Evolutionary conservation across 2,113 vertebrate species (phyloP).

Genomic region (Rhinichthys klamathensis): DNA sequence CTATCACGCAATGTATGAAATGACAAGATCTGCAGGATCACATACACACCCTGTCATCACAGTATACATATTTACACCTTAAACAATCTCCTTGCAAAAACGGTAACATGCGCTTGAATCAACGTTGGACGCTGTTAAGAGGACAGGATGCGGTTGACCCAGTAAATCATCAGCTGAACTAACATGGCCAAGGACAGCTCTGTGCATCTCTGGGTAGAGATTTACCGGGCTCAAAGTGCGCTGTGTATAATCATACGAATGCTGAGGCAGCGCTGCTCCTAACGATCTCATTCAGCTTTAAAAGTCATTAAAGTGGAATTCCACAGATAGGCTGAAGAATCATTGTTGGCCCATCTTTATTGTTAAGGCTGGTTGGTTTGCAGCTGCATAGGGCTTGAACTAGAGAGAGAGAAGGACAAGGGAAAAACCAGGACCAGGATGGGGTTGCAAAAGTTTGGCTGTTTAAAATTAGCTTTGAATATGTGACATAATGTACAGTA

Average conservation of each 20-base stretch:
- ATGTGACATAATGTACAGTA: neutral
- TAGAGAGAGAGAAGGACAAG: neutral
- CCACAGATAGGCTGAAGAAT: slow-evolving; percentile 53
- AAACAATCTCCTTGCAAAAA: slow-evolving; percentile 8
- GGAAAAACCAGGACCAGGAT: neutral
- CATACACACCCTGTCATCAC: neutral
- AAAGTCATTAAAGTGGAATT: slow-evolving; percentile 66
- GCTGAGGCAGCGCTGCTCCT: slow-evolving; percentile 66
- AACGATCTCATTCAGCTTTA: slow-evolving; percentile 68
- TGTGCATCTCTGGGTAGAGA: slow-evolving; percentile 57
- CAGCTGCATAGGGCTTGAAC: slow-evolving; percentile 20
- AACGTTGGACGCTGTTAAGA: slow-evolving; percentile 43
- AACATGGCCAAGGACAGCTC: slow-evolving; percentile 58
- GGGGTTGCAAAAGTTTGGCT: neutral
- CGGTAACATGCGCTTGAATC: slow-evolving; percentile 4
- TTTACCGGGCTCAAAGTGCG: slow-evolving; percentile 49
- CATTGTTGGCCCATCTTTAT: slow-evolving; percentile 61
- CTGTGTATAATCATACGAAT: slow-evolving; percentile 63
- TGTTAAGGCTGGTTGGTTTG: slow-evolving; percentile 49
- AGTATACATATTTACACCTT: neutral
- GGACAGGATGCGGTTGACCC: slow-evolving; percentile 19
- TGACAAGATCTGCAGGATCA: neutral
- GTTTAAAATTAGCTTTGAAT: neutral
- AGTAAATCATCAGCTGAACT: slow-evolving; percentile 58
- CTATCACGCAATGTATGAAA: neutral